Evolutionary conservation across 2,888 invertebrate genomes (phyloP).

Genomic region (Limnephilus rhombicus): DNA sequence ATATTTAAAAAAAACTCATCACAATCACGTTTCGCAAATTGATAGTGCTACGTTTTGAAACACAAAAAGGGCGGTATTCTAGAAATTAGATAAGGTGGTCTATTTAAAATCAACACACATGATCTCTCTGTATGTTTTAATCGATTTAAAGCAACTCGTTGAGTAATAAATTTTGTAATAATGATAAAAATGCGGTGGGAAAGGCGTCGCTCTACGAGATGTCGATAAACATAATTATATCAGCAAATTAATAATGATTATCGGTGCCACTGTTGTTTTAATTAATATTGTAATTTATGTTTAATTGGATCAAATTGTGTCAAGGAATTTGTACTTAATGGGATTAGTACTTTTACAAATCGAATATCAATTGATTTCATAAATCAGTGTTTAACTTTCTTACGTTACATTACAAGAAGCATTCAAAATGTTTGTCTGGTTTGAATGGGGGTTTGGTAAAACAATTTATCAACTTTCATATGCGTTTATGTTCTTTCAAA

Average conservation of each 20-base stretch:
- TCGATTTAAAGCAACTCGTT: neutral
- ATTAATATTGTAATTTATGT: conserved; percentile 36
- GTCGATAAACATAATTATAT: conserved; percentile 28
- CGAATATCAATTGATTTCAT: conserved; percentile 7
- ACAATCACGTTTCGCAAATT: conserved; percentile 4
- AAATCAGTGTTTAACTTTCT: neutral
- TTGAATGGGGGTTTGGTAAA: neutral
- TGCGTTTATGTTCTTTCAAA: neutral
- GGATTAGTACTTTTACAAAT: conserved; percentile 28
- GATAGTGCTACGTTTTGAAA: neutral
- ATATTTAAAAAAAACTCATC: neutral
- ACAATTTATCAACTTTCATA: neutral
- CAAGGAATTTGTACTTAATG: conserved; percentile 32
- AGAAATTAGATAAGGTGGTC: neutral
- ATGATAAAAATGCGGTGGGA: conserved; percentile 31
- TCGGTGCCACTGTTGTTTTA: conserved; percentile 36
- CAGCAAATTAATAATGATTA: conserved; percentile 3
- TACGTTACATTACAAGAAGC: neutral
- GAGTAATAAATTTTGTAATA: neutral
- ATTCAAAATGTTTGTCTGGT: neutral
- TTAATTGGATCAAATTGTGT: conserved; percentile 36
- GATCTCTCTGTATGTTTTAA: neutral
- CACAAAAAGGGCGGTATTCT: conserved; percentile 1
- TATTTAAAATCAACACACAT: conserved; percentile 20
- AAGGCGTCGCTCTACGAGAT: conserved; percentile 32